Base-by-base conservation (phyloP, 2,888 invertebrate genomes). In the Carabus problematicus region DNA sequence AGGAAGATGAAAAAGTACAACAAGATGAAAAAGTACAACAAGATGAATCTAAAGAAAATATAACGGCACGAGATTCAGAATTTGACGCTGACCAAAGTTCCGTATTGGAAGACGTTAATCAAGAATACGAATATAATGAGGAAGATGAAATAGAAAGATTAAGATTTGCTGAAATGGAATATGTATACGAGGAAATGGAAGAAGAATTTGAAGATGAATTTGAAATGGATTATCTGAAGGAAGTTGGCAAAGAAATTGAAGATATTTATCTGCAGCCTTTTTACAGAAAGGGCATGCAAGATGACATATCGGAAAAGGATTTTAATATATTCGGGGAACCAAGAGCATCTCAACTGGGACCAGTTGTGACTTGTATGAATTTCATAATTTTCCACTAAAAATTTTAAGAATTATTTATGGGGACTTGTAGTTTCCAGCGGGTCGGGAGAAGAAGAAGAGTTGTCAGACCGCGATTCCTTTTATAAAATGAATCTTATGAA, bases 241-340 rank as follows among this genome's bases (percentile, higher is more conserved):
- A n/a, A 45, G 7, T 12, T 14, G 45, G 7, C 12, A 7, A 45
- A 6, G 14, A n/a, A 45, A 45, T 12, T 14, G 45, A 45, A 45
- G 14, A 45, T 1, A 12, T 12, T 45, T 45, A 12, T 29, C 3
- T 29, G 3, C 29, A 29, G 29, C 29, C 29, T 29, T 29, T 29
- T 29, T 29, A 29, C 29, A 29, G 6, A 29, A 29, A 29, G 29
- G 29, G 29, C 6, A 29, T 6, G 16, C 14, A 16, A 12, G 14
- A 9, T 7, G 19, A 52, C 16, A 16, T 52, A 18, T 52, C 19
- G 2, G 12, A 11, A 16, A 11, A 1, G 14, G 9, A 52, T 4
- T 52, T 52, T 18, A 52, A 52, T 14, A 52, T 52, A 18, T 52
- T 52, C 52, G 52, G 52, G 16, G 8, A 52, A 16, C 52, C 52